phyloP scores from a whole-genome alignment of 23 tunicate species.

The Halocynthia roretzi region DNA sequence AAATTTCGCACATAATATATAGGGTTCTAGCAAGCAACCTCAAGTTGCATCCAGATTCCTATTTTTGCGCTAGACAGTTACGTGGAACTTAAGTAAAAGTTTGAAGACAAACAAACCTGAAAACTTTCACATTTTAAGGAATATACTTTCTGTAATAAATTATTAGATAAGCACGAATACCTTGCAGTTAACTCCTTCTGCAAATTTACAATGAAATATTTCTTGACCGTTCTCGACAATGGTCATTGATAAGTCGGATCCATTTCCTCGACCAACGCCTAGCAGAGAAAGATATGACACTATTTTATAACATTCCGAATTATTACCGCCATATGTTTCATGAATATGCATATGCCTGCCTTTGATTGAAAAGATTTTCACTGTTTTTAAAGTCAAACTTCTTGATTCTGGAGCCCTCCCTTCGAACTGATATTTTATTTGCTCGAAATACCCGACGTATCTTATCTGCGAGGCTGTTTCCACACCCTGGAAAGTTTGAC shows the following conservation, averaged over 20 bases:
- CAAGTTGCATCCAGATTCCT: too few species aligned
- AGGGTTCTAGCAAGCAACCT: too few species aligned
- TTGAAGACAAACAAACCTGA: too few species aligned
- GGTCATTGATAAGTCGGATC: conserved; percentile 73
- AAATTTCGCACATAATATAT: too few species aligned
- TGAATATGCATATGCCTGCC: conserved; percentile 21
- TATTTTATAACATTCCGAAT: not conserved
- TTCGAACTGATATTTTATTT: conserved; percentile 42
- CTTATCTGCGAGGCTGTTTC: conserved; percentile 97
- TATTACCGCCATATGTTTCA: not conserved
- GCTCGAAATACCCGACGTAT: conserved; percentile 89
- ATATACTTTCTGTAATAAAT: too few species aligned
- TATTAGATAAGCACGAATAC: conserved; percentile 6
- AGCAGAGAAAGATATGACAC: not conserved
- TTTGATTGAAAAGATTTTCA: conserved; percentile 54
- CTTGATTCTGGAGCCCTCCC: conserved; percentile 42
- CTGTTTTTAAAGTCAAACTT: conserved; percentile 24
- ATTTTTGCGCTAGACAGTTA: too few species aligned
- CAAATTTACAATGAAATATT: conserved; percentile 51
- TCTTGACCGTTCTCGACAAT: conserved; percentile 41
- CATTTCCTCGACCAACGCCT: conserved; percentile 91
- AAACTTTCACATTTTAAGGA: too few species aligned
- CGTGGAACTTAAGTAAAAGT: too few species aligned
- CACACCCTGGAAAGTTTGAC: conserved; percentile 91
- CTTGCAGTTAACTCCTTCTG: conserved; percentile 65